Evolutionary conservation across 2,888 invertebrate genomes (phyloP), one percentile per base, ranked within the genome.

Genomic region (Dolomedes plantarius): DNA sequence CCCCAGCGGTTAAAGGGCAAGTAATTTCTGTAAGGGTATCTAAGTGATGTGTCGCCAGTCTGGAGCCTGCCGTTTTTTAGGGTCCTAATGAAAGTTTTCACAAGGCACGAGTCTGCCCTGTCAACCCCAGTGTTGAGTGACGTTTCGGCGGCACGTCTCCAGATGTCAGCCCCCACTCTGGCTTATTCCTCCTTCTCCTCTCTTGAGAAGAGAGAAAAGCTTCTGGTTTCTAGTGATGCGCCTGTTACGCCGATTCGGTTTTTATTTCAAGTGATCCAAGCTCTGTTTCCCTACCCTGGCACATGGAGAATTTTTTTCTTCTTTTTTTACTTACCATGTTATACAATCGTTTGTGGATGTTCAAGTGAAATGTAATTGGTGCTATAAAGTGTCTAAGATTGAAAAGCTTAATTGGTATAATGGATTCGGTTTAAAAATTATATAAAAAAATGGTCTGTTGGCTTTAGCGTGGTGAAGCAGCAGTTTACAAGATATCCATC

Each of bases 1-100:
- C 74, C 74, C 64, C 73, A 50, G 36, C 73, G 80, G 82, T 83
- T 77, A 85, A 77, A 85, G 83, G 83, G 83, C 83, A 85, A 85
- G 83, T 85, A 77, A 83, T 83, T 83, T 83, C 72, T 83, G 76
- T 76, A 83, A 76, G 82, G 76, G 46, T 82, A 82, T 75, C 82
- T 82, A 82, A 76, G 77, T 62, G 83, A 85, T 56, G 77, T 77
- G 83, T 85, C 83, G 83, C 83, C 83, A 85, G 83, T 72, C 83
- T 77, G 83, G 83, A 73, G 83, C 83, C 83, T 50, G 32, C 46
- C 67, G 72, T 85, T 85, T 85, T 76, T 73, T 69, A 56, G 46
- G 62, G 83, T 19, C 23, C 73, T 73, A 85, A 73, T 77, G 77
- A 85, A 85, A 85, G 83, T 85, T 85, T 77, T 85, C 77, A 68